Evolutionary conservation across 2,888 invertebrate species (phyloP).

Genomic region (Blera fallax): DNA sequence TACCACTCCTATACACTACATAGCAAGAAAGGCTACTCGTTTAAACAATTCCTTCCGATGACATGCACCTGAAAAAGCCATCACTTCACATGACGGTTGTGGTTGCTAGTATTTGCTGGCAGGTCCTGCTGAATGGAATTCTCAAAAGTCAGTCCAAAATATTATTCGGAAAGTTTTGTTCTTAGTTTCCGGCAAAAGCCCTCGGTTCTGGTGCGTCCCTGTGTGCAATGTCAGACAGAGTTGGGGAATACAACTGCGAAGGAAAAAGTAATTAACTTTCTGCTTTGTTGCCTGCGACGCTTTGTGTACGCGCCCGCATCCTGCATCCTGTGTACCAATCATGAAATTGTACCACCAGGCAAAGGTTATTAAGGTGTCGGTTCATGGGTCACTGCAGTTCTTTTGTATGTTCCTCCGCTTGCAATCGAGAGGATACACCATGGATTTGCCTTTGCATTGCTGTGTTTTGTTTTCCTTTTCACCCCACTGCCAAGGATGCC

Average conservation of each 20-base stretch:
- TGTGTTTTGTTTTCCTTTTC: no score
- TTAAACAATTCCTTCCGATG: no score
- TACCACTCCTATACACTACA: no score
- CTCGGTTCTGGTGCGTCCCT: background rate
- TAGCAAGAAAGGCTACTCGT: no score
- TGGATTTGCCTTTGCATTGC: background rate
- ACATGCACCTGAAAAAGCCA: no score
- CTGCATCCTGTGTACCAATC: background rate
- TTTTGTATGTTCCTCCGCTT: background rate
- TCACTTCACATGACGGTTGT: no score
- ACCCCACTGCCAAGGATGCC: no score
- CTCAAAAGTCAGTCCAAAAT: background rate
- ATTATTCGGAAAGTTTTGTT: constrained; percentile 45
- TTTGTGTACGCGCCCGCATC: constrained; percentile 17
- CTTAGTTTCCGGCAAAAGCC: constrained; percentile 1
- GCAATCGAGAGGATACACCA: background rate
- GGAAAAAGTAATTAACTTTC: constrained; percentile 61
- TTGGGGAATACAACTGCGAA: constrained; percentile 22
- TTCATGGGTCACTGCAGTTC: background rate
- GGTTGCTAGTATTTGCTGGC: no score
- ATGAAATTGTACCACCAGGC: background rate
- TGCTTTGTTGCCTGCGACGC: constrained; percentile 38
- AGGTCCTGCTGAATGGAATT: no score
- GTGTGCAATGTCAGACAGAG: constrained; percentile 17
- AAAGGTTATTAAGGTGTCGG: background rate